phyloP scores from a whole-genome alignment of 2,888 invertebrate genomes.

The Microctonus aethiopoides region DNA sequence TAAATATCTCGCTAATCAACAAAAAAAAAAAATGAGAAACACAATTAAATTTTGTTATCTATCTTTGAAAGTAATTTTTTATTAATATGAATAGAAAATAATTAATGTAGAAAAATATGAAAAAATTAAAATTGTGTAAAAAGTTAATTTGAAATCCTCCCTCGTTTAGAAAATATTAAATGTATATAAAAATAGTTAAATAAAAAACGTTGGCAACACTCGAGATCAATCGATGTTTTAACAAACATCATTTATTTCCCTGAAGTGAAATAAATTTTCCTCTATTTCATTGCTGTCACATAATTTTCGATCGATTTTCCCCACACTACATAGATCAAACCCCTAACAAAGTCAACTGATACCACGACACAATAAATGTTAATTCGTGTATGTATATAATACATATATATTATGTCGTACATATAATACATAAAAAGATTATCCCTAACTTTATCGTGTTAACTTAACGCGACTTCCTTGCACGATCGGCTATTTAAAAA shows the following conservation, averaged over 20 bases:
- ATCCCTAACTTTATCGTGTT: slow-evolving; percentile 39
- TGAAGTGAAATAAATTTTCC: slow-evolving; percentile 31
- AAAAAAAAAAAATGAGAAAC: too few species aligned
- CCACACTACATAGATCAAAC: neutral
- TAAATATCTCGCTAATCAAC: too few species aligned
- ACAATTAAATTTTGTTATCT: too few species aligned
- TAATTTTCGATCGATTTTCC: slow-evolving; percentile 11
- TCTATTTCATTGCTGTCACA: slow-evolving; percentile 4
- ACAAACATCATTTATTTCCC: slow-evolving; percentile 23
- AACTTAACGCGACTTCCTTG: neutral
- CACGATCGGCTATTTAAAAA: neutral
- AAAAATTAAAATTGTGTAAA: too few species aligned
- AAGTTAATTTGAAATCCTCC: slow-evolving; percentile 16
- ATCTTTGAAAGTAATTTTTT: too few species aligned
- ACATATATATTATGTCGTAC: neutral
- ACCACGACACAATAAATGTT: neutral
- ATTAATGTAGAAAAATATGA: too few species aligned
- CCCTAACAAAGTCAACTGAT: neutral
- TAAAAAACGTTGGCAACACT: slow-evolving; percentile 40
- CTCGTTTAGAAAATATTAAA: slow-evolving; percentile 26
- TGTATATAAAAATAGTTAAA: slow-evolving; percentile 20
- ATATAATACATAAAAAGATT: slow-evolving; percentile 23
- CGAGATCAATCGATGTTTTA: slow-evolving; percentile 37
- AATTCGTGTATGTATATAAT: neutral
- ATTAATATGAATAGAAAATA: too few species aligned